Conservation (phyloP, 1,140 invertebrate genomes). For the Branchinecta lynchi region DNA sequence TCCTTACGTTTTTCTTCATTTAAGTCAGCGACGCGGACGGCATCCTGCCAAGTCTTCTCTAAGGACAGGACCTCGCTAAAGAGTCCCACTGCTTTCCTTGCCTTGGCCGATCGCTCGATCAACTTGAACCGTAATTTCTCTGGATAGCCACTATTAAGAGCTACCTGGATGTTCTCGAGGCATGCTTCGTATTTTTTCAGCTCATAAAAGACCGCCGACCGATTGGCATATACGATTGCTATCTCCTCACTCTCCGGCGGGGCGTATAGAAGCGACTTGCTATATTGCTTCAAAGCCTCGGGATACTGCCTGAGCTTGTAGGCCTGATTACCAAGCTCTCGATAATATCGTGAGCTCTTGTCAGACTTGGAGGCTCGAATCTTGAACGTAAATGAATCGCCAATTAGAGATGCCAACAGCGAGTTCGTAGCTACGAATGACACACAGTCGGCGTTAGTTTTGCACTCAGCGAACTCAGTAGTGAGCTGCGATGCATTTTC, state of each 20-base stretch:
- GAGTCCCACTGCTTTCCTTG: constrained; percentile 1
- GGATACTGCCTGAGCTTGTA: not conserved
- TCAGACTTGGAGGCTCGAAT: not conserved
- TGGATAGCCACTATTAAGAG: constrained; percentile 31
- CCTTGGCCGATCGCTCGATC: constrained; percentile 32
- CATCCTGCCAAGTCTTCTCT: not conserved
- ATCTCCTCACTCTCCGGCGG: constrained; percentile 34
- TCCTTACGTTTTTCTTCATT: not conserved
- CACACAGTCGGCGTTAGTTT: not conserved
- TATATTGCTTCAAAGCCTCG: constrained; percentile 2
- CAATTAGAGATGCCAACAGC: not conserved
- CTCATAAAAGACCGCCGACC: constrained; percentile 48
- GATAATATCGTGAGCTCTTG: not conserved
- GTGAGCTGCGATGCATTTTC: not conserved
- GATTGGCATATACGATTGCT: constrained; percentile 48
- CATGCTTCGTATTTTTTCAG: constrained; percentile 43
- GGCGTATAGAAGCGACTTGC: not conserved
- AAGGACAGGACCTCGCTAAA: not conserved
- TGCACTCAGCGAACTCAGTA: not conserved
- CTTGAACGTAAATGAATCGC: not conserved
- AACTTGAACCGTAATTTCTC: constrained; percentile 31
- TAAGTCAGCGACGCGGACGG: not conserved
- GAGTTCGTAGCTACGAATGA: not conserved
- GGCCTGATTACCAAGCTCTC: not conserved
- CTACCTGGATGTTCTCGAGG: constrained; percentile 36